Evolutionary conservation across 2,888 invertebrate species (phyloP).

Genomic region (Machimus atricapillus): DNA sequence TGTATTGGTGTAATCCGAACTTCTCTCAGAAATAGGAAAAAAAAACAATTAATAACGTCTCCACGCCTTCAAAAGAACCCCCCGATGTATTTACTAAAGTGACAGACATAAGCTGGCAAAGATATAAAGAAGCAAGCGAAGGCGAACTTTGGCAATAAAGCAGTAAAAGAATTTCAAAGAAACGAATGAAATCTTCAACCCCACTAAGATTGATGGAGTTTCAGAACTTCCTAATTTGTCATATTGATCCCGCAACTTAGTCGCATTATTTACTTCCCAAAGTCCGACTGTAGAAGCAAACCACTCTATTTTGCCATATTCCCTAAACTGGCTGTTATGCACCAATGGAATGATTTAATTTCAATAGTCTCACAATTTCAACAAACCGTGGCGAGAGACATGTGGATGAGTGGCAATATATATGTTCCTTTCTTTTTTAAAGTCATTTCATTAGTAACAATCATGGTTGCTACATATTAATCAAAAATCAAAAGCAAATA

Average conservation of each 20-base stretch:
- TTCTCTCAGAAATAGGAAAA: background rate
- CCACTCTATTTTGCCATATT: background rate
- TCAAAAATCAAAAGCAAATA: no score
- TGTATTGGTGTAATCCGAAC: background rate
- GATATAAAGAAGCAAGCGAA: background rate
- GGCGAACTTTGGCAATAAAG: conserved; percentile 18
- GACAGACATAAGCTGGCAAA: conserved; percentile 7
- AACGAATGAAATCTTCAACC: conserved; percentile 20
- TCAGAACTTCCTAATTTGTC: conserved; percentile 27
- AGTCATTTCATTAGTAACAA: no score
- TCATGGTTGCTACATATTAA: no score
- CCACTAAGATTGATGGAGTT: conserved; percentile 19
- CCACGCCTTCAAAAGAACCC: background rate
- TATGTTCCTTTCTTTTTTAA: no score
- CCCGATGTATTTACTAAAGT: background rate
- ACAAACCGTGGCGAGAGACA: background rate
- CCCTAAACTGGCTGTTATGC: background rate
- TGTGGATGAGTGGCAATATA: no score
- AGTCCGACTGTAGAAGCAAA: background rate
- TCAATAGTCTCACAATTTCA: background rate
- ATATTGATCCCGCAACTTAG: conserved; percentile 20
- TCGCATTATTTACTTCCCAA: background rate
- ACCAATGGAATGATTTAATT: background rate
- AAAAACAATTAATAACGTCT: conserved; percentile 19
- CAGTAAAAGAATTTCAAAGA: background rate